These are phyloP conservation scores for Potamilus streckersoni DNA, from an alignment of 1,140 invertebrate species.

Conservation along the genomic window DNA sequence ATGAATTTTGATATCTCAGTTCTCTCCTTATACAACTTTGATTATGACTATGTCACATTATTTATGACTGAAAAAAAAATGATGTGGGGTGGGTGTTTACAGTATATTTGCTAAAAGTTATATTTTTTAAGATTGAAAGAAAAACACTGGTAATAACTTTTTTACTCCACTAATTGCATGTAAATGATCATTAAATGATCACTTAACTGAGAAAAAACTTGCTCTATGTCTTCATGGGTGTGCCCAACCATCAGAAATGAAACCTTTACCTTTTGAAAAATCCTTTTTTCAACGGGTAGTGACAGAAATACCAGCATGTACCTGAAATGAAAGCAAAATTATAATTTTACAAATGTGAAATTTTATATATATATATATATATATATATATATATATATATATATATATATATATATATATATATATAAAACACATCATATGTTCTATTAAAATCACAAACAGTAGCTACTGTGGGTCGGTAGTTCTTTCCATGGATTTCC, in stretches of 20 bases:
- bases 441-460: no score
- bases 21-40: no score
- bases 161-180: not conserved
- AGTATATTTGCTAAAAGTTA: not conserved
- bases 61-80: no score
- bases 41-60: no score
- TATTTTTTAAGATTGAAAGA: not conserved
- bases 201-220: conserved; percentile 20
- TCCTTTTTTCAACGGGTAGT: conserved; percentile 10
- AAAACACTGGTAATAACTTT: not conserved
- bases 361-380: no score
- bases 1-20: no score
- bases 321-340: conserved; percentile 6
- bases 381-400: no score
- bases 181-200: not conserved
- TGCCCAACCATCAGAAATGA: conserved; percentile 30
- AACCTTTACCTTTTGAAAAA: conserved; percentile 22
- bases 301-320: conserved; percentile 19
- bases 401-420: no score
- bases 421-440: no score
- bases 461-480: no score
- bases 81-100: rapidly evolving
- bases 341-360: no score
- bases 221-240: conserved; percentile 31
- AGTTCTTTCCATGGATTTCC: no score